Percentiles rank a stretch among this genome's conserved stretches.
phyloP scores from a whole-genome alignment of 2,113 vertebrate species.

The Excalfactoria chinensis region DNA sequence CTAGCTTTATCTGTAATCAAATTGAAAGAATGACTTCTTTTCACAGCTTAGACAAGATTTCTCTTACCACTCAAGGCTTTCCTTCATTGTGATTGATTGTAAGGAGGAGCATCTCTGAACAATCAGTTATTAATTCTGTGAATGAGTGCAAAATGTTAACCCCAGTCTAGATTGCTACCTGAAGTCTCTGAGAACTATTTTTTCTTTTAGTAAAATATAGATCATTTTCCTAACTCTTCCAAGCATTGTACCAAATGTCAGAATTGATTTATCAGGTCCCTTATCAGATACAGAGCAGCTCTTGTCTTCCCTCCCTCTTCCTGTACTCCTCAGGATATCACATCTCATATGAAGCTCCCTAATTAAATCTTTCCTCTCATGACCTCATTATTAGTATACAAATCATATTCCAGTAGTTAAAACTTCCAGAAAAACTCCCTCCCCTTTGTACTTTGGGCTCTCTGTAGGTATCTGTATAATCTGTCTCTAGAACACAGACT shows the following conservation, averaged over 20 bases:
- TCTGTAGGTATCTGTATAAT: background rate
- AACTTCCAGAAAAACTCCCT: background rate
- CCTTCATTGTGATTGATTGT: background rate
- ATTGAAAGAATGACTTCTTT: background rate
- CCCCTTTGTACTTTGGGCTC: accelerated
- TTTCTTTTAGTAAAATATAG: background rate
- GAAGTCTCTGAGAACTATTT: background rate
- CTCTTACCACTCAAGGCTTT: background rate
- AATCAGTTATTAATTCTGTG: background rate
- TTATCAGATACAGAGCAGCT: background rate
- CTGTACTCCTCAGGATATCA: background rate
- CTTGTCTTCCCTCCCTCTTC: background rate
- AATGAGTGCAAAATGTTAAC: background rate
- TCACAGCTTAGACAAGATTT: background rate
- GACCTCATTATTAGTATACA: background rate
- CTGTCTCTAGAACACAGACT: background rate
- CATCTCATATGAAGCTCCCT: background rate
- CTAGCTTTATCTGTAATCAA: background rate
- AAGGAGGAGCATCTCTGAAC: background rate
- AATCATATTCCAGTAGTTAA: background rate
- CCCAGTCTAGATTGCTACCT: background rate
- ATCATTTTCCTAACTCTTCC: background rate
- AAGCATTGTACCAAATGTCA: background rate
- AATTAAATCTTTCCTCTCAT: background rate
- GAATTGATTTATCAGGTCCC: background rate